These are phyloP conservation scores for Argynnis bischoffii DNA, from an alignment of 2,888 invertebrate species.

Conservation along the genomic window DNA sequence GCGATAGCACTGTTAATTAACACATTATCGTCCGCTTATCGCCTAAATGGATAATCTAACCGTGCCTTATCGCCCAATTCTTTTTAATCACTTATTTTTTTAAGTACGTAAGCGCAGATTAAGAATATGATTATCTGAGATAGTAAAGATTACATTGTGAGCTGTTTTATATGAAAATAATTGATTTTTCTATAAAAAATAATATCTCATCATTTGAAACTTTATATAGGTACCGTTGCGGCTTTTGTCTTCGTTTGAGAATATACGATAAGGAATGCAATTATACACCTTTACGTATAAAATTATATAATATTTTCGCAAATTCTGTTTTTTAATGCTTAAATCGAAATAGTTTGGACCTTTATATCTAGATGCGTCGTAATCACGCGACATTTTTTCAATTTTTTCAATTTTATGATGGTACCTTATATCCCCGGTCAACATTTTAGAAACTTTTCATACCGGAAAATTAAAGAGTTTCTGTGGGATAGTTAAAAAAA, in stretches of 20 bases:
- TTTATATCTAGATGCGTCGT: background rate
- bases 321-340: too few species aligned
- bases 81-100: constrained; percentile 32
- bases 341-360: too few species aligned
- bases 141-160: constrained; percentile 5
- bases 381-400: too few species aligned
- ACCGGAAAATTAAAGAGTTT: too few species aligned
- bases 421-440: too few species aligned
- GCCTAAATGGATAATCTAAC: constrained; percentile 52
- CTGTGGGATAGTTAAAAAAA: too few species aligned
- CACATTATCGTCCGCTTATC: constrained; percentile 49
- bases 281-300: too few species aligned
- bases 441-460: too few species aligned
- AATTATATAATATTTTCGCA: too few species aligned
- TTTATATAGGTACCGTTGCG: background rate
- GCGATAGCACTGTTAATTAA: constrained; percentile 59
- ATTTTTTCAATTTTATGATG: too few species aligned
- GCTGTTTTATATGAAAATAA: constrained; percentile 5
- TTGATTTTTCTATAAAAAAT: background rate
- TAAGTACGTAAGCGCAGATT: constrained; percentile 34
- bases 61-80: constrained; percentile 47
- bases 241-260: background rate
- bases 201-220: background rate
- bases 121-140: constrained; percentile 14
- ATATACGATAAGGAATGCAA: too few species aligned